A percentile compares a stretch with the other conserved stretches of the same genome.
These are phyloP conservation scores for Phalanger gymnotis DNA, from an alignment of 2,797 vertebrate species.

Conservation along the genomic window DNA sequence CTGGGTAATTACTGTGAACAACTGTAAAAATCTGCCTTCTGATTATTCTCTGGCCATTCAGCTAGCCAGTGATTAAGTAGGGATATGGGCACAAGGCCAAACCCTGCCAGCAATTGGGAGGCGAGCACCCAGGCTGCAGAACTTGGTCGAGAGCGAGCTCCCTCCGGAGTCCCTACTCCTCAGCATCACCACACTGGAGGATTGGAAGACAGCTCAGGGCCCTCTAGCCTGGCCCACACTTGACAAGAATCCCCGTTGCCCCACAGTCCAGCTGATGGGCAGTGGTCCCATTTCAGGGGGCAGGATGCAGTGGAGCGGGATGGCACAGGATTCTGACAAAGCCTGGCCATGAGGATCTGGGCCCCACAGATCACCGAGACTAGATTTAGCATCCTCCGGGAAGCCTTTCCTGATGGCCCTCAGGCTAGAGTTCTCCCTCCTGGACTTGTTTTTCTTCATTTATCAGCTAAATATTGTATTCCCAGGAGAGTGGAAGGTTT, in stretches of 20 bases:
- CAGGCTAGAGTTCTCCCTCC: background rate
- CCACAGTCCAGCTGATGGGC: background rate
- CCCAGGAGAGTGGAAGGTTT: background rate
- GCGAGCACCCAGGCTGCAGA: background rate
- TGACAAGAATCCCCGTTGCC: background rate
- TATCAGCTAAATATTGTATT: background rate
- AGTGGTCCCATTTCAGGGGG: background rate
- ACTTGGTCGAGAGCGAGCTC: background rate
- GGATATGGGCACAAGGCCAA: background rate
- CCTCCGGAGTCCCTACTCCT: background rate
- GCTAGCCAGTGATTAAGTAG: background rate
- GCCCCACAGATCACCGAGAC: background rate
- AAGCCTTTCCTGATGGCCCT: too few relatives aligned
- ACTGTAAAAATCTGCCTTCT: background rate
- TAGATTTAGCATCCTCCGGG: too few relatives aligned
- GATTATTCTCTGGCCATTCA: background rate
- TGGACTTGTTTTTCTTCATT: background rate
- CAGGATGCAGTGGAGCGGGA: background rate
- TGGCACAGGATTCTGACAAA: background rate
- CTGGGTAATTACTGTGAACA: background rate
- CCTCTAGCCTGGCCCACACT: background rate
- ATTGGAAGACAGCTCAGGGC: background rate
- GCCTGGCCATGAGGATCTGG: background rate
- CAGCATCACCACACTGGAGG: background rate
- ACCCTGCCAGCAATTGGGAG: background rate